Evolutionary conservation across 1,140 invertebrate genomes (phyloP).

Genomic region (Atta cephalotes): DNA sequence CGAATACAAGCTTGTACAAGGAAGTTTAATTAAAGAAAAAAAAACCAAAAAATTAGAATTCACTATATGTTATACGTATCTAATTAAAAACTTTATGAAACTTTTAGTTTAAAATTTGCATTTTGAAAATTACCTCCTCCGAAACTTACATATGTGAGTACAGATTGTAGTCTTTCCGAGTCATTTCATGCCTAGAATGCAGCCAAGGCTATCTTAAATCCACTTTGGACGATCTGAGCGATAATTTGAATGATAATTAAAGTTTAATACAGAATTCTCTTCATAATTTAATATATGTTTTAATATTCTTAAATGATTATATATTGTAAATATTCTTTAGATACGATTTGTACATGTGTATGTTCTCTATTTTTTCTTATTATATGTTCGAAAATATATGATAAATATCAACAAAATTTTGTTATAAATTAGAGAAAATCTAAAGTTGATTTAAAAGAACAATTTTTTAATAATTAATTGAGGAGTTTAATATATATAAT

Average conservation of each 20-base stretch:
- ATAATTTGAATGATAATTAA: background rate
- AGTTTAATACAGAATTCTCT: background rate
- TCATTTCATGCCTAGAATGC: background rate
- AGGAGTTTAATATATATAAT: background rate
- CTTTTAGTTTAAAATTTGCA: background rate
- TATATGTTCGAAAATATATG: background rate
- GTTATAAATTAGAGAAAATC: background rate
- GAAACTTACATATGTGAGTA: background rate
- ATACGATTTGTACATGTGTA: background rate
- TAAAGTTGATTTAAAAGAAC: background rate
- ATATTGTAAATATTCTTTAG: background rate
- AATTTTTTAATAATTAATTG: background rate
- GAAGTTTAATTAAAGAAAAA: background rate
- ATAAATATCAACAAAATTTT: background rate
- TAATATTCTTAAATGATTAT: background rate
- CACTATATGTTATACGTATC: background rate
- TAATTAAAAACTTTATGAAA: background rate
- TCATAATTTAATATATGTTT: constrained; percentile 1
- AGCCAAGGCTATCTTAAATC: background rate
- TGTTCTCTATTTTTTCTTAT: background rate
- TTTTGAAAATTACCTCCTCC: background rate
- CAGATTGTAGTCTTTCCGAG: background rate
- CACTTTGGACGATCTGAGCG: background rate
- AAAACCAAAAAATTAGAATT: background rate
- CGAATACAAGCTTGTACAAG: background rate